Percentiles rank a stretch among this genome's conserved stretches.
Conservation (phyloP, 2,113 vertebrate species). For the Prionailurus bengalensis region DNA sequence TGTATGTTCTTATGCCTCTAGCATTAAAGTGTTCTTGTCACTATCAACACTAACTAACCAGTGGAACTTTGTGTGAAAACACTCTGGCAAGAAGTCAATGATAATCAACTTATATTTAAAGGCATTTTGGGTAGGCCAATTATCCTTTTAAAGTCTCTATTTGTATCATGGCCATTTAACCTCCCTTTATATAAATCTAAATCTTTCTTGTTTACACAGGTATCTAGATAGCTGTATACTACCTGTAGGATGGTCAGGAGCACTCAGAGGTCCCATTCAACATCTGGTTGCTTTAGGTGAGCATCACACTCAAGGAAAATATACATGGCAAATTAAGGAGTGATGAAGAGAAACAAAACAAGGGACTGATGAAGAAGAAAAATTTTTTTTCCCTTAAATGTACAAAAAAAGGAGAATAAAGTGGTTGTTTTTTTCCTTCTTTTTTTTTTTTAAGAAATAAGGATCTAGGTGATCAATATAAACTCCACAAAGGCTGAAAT, state of each 20-base stretch:
- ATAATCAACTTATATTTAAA: conserved; percentile 36
- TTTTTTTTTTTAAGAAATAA: neutral
- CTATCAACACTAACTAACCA: conserved; percentile 4
- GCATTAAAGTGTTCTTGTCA: conserved; percentile 20
- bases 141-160: conserved; percentile 66
- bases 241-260: conserved; percentile 62
- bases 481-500: neutral
- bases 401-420: neutral
- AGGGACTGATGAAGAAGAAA: neutral
- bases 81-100: conserved; percentile 45
- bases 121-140: conserved; percentile 60
- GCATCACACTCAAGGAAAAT: conserved; percentile 64
- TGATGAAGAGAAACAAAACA: conserved; percentile 72
- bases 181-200: conserved; percentile 71
- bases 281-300: conserved; percentile 71
- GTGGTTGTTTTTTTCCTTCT: neutral
- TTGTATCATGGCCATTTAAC: conserved; percentile 71
- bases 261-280: conserved; percentile 73
- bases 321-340: conserved; percentile 79
- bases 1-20: conserved; percentile 16
- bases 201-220: conserved; percentile 66
- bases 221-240: conserved; percentile 76
- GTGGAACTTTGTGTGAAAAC: conserved; percentile 43
- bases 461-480: neutral
- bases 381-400: neutral